Evolutionary conservation across 1,140 invertebrate species (phyloP).

Genomic region (Glomeris maerens): DNA sequence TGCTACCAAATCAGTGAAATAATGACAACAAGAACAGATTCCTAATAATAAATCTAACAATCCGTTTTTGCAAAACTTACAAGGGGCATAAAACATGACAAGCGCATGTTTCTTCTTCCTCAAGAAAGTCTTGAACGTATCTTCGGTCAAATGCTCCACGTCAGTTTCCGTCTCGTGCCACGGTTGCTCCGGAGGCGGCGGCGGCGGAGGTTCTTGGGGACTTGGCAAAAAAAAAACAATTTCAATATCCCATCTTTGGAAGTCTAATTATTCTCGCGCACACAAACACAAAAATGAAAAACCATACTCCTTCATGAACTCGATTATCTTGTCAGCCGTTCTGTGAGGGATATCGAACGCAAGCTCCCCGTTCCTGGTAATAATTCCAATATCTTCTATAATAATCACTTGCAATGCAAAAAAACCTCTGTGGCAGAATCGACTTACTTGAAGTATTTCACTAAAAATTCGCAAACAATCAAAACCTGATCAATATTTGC

Average conservation of each 20-base stretch:
- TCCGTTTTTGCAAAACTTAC: constrained; percentile 39
- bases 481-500: neutral
- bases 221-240: constrained; percentile 20
- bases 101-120: constrained; percentile 57
- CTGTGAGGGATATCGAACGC: constrained; percentile 61
- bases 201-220: constrained; percentile 58
- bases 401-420: constrained; percentile 6
- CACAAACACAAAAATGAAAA: constrained; percentile 1
- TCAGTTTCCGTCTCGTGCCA: constrained; percentile 56
- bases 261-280: neutral
- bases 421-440: neutral
- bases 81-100: constrained; percentile 84
- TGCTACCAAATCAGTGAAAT: constrained; percentile 13
- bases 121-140: constrained; percentile 49
- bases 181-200: constrained; percentile 56
- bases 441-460: constrained; percentile 27
- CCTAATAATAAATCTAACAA: neutral
- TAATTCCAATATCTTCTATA: constrained; percentile 10
- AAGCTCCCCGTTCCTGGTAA: constrained; percentile 44
- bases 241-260: neutral
- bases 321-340: constrained; percentile 56
- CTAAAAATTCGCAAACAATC: constrained; percentile 15
- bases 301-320: constrained; percentile 57
- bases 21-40: neutral
- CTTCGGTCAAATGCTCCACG: constrained; percentile 57